Base-by-base conservation (phyloP, 2,113 vertebrate species). In the Hyperopisus bebe region DNA sequence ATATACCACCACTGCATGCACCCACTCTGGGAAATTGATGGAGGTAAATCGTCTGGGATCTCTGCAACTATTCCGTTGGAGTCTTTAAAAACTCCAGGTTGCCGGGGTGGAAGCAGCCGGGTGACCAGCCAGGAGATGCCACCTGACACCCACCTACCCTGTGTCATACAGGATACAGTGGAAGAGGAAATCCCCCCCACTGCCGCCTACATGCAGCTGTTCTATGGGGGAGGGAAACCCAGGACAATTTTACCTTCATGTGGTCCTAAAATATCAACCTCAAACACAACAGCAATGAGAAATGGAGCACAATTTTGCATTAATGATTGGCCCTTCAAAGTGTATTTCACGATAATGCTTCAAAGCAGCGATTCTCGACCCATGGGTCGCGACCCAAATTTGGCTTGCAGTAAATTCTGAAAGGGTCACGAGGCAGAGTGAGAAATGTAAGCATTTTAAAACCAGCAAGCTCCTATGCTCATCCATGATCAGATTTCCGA, bases 121-220 rank as follows among this genome's bases (percentile, higher is more conserved):
- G 93, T 95, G 92, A 93, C 74, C 91, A 87, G 93, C 92, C 90
- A 94, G 91, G 85, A 92, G 83, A 90, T 90, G 95, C 95, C 94
- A 96, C 90, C 93, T 89, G 95, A 96, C 94, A 94, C 95, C 93
- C 19, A 92, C 92, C 94, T 93, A 93, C 92, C 89, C 90, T 93
- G 93, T 94, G 93, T 91, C 91, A 93, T 94, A 86, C 91, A 92
- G 91, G 94, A 92, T 93, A 94, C 93, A 92, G 94, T 94, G 85
- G 5, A 50, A 17, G 85, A 50, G 24, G n/a, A 31, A 47, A 50
- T 15, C 11, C 46, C 46, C 46, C 13, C 47, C 27, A 50, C 31
- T 35, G 31, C 27, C 35, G 0, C 86, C 27, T 42, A 58, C 62
- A 58, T 51, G 50, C 86, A 53, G 48, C 31, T 50, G 93, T 93